Base-by-base conservation (phyloP, 2,797 vertebrate species). In the Gymnocypris eckloni region DNA sequence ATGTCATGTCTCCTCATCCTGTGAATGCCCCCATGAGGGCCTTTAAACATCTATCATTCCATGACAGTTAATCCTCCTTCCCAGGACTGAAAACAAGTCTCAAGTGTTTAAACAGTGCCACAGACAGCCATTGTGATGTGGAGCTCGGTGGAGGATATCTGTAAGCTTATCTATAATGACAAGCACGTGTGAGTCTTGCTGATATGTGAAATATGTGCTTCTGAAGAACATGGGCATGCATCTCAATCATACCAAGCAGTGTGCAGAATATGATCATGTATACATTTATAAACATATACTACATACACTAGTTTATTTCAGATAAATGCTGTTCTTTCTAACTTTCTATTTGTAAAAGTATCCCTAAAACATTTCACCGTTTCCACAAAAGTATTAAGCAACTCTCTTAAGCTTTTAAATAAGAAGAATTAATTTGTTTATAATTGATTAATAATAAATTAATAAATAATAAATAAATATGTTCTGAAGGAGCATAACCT, bases 1-100 rank as follows among this genome's bases (percentile, higher is more conserved):
- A 76, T 83, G 82, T 66, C 71, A 66, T 52, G 71, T 83, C 43
- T 45, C 43, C 56, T 76, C 25, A 76, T 76, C 59, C 28, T 52
- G 45, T 76, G 59, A 64, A 52, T 52, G 56, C 59, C 45, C 59
- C 59, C 72, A 52, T 77, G 82, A 77, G 72, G 72, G 72, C 22
- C 59, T 67, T 83, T 20, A 54, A 77, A 84, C 72, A 77, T 77
- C n/a, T 13, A 67, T 84, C 72, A 67, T 77, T 41, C 45, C 61
- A 28, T 77, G 72, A 76, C 56, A 66, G 59, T 5, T 77, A 9
- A 52, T 67, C 45, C 59, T 66, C 43, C 33, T 75, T 52, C 13
- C 20, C 76, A 18, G 76, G 76, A 78, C 37, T 61, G 37, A 78
- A 43, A 59, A 59, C 9, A 79, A 43, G 22, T 79, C 76, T 61